Percentiles rank a stretch among this genome's conserved stretches.
Evolutionary conservation across 2,888 invertebrate genomes (phyloP).

Genomic region (Drosophila yooni): DNA sequence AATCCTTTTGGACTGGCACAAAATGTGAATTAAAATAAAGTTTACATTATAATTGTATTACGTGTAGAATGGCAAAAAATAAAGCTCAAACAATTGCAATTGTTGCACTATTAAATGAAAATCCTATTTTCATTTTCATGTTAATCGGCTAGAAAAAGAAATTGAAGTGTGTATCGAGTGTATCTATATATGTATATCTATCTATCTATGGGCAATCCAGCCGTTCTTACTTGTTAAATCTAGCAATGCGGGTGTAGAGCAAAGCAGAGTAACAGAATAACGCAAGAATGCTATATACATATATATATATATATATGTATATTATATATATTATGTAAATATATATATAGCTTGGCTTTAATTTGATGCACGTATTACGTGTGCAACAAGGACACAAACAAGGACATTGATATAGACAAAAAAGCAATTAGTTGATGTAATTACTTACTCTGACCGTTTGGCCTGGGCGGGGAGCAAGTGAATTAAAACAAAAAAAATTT

Average conservation of each 20-base stretch:
- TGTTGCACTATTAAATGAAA: neutral
- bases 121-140: neutral
- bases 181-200: neutral
- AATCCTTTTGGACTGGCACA: neutral
- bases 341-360: neutral
- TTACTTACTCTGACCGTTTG: slow-evolving; percentile 33
- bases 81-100: neutral
- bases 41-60: neutral
- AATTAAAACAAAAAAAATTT: slow-evolving; percentile 4
- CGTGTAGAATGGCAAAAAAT: neutral
- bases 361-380: slow-evolving; percentile 25
- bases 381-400: slow-evolving; percentile 26
- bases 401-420: slow-evolving; percentile 29
- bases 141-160: neutral
- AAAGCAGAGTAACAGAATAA: neutral
- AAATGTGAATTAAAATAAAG: neutral
- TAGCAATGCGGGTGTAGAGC: neutral
- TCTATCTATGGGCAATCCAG: neutral
- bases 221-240: neutral
- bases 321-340: neutral
- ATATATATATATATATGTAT: neutral
- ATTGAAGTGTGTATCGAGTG: neutral
- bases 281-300: neutral
- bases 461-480: neutral
- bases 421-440: slow-evolving; percentile 66